Evolutionary conservation across 1,140 invertebrate genomes (phyloP).

Genomic region (Chrysopa pallens): DNA sequence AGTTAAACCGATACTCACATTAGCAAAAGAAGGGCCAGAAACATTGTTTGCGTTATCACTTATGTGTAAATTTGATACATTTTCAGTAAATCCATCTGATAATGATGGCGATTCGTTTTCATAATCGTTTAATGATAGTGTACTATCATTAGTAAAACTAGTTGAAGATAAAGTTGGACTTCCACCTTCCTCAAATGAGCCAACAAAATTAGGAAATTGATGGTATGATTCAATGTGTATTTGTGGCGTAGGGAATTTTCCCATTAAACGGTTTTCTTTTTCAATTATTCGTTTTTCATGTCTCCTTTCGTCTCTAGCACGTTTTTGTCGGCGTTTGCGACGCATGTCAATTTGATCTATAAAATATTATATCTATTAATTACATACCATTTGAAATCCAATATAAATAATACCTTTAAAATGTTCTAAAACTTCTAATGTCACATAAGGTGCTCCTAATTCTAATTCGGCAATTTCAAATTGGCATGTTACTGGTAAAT

Average conservation of each 20-base stretch:
- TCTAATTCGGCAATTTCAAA: constrained; percentile 82
- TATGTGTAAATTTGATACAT: no score
- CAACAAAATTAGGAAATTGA: constrained; percentile 45
- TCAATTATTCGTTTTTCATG: constrained; percentile 49
- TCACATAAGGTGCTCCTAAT: constrained; percentile 50
- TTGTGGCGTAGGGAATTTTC: constrained; percentile 33
- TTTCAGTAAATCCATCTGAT: no score
- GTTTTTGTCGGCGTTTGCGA: constrained; percentile 36
- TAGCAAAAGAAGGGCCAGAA: no score
- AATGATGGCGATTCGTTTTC: no score
- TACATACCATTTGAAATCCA: constrained; percentile 1
- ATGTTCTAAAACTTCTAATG: constrained; percentile 41
- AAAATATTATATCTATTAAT: constrained; percentile 9
- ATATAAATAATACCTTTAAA: constrained; percentile 33
- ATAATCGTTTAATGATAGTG: no score
- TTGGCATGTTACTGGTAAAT: constrained; percentile 76
- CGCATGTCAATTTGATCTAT: constrained; percentile 46
- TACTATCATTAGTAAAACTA: no score
- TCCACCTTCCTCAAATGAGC: constrained; percentile 16
- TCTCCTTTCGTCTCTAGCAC: constrained; percentile 46
- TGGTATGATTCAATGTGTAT: constrained; percentile 38
- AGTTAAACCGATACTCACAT: no score
- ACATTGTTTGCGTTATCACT: no score
- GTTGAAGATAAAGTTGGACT: constrained; percentile 2
- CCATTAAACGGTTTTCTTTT: constrained; percentile 50